A percentile compares a stretch with the other conserved stretches of the same genome.
Evolutionary conservation across 2,888 invertebrate species (phyloP).

Genomic region (Nemotelus nigrinus): DNA sequence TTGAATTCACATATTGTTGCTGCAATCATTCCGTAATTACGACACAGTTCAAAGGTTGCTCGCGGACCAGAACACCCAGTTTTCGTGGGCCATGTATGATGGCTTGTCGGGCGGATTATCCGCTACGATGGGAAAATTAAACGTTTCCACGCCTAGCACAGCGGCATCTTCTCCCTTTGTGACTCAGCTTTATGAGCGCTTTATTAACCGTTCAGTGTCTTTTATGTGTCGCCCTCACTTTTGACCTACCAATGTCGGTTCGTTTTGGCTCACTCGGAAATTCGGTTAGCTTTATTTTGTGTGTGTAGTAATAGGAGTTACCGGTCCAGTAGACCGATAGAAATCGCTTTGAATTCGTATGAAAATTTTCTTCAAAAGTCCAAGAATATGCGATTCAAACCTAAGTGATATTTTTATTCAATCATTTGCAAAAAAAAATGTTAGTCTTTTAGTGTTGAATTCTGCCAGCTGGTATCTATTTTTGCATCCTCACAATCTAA

Average conservation of each 20-base stretch:
- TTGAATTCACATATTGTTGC: too few species aligned
- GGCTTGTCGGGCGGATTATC: slow-evolving; percentile 14
- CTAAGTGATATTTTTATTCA: too few species aligned
- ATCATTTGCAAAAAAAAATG: too few species aligned
- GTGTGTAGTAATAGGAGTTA: too few species aligned
- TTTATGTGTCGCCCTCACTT: slow-evolving; percentile 37
- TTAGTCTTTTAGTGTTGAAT: too few species aligned
- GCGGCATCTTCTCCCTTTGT: slow-evolving; percentile 5
- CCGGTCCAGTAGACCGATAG: too few species aligned
- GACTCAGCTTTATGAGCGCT: slow-evolving; percentile 4
- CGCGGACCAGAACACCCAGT: slow-evolving; percentile 42
- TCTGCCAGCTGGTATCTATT: too few species aligned
- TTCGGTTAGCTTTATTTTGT: background rate
- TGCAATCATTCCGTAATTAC: background rate
- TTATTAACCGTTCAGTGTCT: slow-evolving; percentile 8
- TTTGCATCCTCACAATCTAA: background rate
- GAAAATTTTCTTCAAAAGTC: too few species aligned
- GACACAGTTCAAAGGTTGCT: slow-evolving; percentile 19
- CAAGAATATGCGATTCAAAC: too few species aligned
- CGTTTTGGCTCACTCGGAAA: slow-evolving; percentile 9
- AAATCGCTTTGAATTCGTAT: too few species aligned
- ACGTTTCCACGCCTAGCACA: slow-evolving; percentile 25
- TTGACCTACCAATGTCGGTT: slow-evolving; percentile 26
- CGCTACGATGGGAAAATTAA: slow-evolving; percentile 29
- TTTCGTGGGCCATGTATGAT: slow-evolving; percentile 14